Evolutionary conservation across 2,888 invertebrate species (phyloP).

Genomic region (Epinotia bilunana): DNA sequence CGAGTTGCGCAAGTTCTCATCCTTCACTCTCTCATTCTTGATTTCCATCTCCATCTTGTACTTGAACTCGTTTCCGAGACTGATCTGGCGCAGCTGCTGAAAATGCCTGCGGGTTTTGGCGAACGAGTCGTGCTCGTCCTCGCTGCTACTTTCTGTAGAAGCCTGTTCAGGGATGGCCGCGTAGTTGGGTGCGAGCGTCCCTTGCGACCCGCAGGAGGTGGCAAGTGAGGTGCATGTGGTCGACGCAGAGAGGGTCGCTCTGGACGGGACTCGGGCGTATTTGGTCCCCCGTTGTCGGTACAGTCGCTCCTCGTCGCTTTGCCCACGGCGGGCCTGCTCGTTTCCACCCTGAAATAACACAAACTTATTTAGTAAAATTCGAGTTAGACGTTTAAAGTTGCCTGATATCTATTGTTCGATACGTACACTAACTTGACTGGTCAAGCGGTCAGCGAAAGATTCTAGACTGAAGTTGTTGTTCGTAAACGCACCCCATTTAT

Average conservation of each 20-base stretch:
- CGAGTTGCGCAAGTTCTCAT: constrained; percentile 85
- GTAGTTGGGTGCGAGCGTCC: constrained; percentile 76
- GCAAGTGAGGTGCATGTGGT: constrained; percentile 86
- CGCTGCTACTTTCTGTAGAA: constrained; percentile 78
- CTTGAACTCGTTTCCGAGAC: constrained; percentile 86
- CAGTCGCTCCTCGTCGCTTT: constrained; percentile 77
- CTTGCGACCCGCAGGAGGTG: constrained; percentile 79
- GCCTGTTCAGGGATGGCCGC: constrained; percentile 74
- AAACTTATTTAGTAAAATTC: constrained; percentile 34
- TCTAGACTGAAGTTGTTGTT: constrained; percentile 70
- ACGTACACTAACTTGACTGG: constrained; percentile 52
- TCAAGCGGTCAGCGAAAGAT: constrained; percentile 62
- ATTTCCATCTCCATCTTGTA: constrained; percentile 87
- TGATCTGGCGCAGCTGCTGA: constrained; percentile 86
- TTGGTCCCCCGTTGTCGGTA: constrained; percentile 75
- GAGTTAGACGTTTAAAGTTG: neutral
- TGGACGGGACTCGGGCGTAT: constrained; percentile 80
- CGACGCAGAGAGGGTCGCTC: constrained; percentile 83
- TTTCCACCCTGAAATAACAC: constrained; percentile 72
- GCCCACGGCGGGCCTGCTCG: constrained; percentile 74
- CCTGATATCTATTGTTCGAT: constrained; percentile 20
- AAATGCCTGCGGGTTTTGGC: constrained; percentile 85
- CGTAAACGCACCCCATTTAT: constrained; percentile 80
- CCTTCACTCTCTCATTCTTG: constrained; percentile 78
- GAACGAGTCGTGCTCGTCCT: constrained; percentile 83